Base-by-base conservation (phyloP, 2,888 invertebrate species). In the Hydraecia micacea region DNA sequence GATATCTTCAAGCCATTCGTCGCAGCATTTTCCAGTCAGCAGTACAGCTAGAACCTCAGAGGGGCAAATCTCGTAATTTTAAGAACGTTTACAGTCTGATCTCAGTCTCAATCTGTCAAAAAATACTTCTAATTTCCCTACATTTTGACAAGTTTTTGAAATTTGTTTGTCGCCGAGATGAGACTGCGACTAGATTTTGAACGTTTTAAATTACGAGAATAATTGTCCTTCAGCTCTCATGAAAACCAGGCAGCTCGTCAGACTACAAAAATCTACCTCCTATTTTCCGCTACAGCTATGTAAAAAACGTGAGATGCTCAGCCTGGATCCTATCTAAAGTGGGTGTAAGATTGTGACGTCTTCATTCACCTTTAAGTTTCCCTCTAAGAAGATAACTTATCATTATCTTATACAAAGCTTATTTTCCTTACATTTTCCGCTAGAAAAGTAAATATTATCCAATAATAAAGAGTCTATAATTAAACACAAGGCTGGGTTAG, bases 331-430 rank as follows among this genome's bases (percentile, higher is more conserved):
- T 15, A 36, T 25, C 2, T 1, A 2, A 25, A 62, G 83, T 83
- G 46, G 77, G 83, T 39, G 69, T 70, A 11, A 42, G 3, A 60
- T 58, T 18, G 36, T 73, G 81, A 81, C 79, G 79, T 81, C 63
- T 46, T 58, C 58, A 46, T 49, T 78, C 62, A 83, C 84, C 72
- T 78, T 81, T 77, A 25, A 28, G 11, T 58, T 68, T 9, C 60
- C 32, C 1, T 46, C 1, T 18, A 0, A 36, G 28, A 39, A 39
- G 36, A 36, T 13, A 73, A 71, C 32, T 72, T 58, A n/a, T 67
- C 28, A 58, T n/a, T 69, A 15, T 75, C 32, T 65, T 39, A 7
- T 52, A 60, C 32, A 46, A 52, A 55, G 13, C 55, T 9, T 46
- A 46, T 67, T 72, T 81, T 49, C 28, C n/a, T 73, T 18, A 32